Base-by-base conservation (phyloP, 2,797 vertebrate species). In the Sternotherus odoratus region DNA sequence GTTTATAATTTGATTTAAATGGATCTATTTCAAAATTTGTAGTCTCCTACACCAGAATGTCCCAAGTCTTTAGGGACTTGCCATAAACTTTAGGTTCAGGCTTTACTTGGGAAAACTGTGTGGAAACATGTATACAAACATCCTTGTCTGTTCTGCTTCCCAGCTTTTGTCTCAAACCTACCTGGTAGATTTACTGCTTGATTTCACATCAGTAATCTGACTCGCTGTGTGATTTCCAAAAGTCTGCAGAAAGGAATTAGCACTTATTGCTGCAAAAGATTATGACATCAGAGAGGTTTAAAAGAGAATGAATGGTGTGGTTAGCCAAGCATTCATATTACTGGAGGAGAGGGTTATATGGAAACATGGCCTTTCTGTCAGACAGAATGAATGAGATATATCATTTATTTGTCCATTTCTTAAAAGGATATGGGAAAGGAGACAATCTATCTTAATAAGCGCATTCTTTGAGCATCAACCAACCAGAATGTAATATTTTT, bases 351-450 rank as follows among this genome's bases (percentile, higher is more conserved):
- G 82, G 97, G 95, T 97, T 97, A 96, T 97, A 95, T 93, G 50
- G 91, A 96, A 97, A 97, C 95, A 96, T 97, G 96, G 96, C 97
- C 95, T 96, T 97, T 96, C 96, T 97, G 97, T 97, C 97, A 97
- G 86, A 57, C 94, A 90, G 95, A 97, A 97, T 96, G 89, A 96
- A 96, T 93, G 94, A 93, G 87, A 94, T 75, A 81, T 90, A 95
- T 96, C 97, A 97, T 95, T 96, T 95, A 92, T 94, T 96, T 97
- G 95, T 96, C 94, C 77, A 95, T 94, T 85, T 88, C 77, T 94
- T 94, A 94, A 95, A 94, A 94, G 96, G 96, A 77, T 95, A 96
- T 91, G 95, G 93, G 79, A 88, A 94, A 93, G 89, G 88, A 96
- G 93, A 97, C 95, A 96, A 97, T 97, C 96, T 96, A 86, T 97